Percentiles rank a stretch among this genome's conserved stretches.
Evolutionary conservation across 2,797 vertebrate species (phyloP).

Genomic region (Enteromius treurensis): DNA sequence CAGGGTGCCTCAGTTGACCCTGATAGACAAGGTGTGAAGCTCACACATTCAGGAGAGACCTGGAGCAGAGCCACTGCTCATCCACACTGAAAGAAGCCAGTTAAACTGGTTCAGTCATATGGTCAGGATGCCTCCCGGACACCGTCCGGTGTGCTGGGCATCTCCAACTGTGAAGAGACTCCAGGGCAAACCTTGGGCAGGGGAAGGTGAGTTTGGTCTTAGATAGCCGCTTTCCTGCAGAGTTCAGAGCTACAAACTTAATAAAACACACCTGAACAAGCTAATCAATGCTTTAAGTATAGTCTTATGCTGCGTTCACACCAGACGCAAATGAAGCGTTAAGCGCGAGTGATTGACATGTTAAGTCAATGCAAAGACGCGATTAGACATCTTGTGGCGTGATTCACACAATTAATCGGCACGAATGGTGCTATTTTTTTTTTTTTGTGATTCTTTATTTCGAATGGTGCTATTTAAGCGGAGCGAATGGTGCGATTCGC

Average conservation of each 20-base stretch:
- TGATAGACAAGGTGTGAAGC: neutral
- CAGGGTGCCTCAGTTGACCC: neutral
- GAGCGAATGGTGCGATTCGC: no score
- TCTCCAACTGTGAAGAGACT: neutral
- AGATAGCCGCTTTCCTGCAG: neutral
- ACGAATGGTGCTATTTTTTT: no score
- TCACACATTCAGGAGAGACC: neutral
- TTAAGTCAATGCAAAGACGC: no score
- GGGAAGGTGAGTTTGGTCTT: neutral
- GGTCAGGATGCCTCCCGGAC: neutral
- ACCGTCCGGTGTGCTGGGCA: neutral
- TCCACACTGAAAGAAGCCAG: neutral
- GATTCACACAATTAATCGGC: no score
- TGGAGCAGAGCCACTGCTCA: neutral
- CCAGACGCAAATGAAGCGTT: no score
- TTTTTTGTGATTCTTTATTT: no score
- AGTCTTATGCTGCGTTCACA: neutral
- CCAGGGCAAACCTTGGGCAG: neutral
- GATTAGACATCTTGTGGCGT: no score
- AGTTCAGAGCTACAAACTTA: neutral
- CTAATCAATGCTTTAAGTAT: no score
- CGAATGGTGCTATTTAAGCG: no score
- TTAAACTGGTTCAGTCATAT: neutral
- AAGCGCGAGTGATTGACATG: no score
- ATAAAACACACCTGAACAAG: no score